These are phyloP conservation scores for Asarcornis scutulata DNA, from an alignment of 2,113 vertebrate species.

Conservation along the genomic window DNA sequence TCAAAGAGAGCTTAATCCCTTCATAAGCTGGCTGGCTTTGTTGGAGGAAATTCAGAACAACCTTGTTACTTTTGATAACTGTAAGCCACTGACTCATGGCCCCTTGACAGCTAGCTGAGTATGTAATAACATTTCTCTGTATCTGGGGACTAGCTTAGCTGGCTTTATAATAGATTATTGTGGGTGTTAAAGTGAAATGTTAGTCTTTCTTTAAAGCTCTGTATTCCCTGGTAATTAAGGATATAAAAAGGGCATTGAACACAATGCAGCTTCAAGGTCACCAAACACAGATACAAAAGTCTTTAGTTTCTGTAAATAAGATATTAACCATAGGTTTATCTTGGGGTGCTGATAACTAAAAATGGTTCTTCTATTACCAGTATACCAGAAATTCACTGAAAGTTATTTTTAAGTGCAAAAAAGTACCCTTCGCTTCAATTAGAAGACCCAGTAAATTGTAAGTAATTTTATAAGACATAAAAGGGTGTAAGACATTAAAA, in stretches of 20 bases:
- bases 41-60: constrained; percentile 83
- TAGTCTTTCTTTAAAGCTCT: constrained; percentile 81
- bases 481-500: not conserved
- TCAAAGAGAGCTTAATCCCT: constrained; percentile 84
- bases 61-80: constrained; percentile 87
- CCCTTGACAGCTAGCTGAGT: constrained; percentile 83
- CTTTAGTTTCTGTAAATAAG: constrained; percentile 76
- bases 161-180: constrained; percentile 86
- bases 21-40: constrained; percentile 81
- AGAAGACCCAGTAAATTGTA: not conserved
- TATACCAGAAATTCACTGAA: constrained; percentile 47
- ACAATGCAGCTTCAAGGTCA: constrained; percentile 73
- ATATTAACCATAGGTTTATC: constrained; percentile 65
- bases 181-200: constrained; percentile 84
- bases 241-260: constrained; percentile 77
- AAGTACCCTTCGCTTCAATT: not conserved
- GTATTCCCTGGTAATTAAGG: constrained; percentile 81
- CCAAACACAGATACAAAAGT: constrained; percentile 62
- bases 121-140: constrained; percentile 85
- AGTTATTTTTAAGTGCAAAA: constrained; percentile 44
- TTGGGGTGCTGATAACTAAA: constrained; percentile 46
- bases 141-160: constrained; percentile 85
- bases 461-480: not conserved
- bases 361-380: not conserved
- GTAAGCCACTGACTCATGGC: constrained; percentile 83